Percentiles rank a stretch among this genome's conserved stretches.
Evolutionary conservation across 1,140 invertebrate species (phyloP).

Genomic region (Parasteatoda tepidariorum): DNA sequence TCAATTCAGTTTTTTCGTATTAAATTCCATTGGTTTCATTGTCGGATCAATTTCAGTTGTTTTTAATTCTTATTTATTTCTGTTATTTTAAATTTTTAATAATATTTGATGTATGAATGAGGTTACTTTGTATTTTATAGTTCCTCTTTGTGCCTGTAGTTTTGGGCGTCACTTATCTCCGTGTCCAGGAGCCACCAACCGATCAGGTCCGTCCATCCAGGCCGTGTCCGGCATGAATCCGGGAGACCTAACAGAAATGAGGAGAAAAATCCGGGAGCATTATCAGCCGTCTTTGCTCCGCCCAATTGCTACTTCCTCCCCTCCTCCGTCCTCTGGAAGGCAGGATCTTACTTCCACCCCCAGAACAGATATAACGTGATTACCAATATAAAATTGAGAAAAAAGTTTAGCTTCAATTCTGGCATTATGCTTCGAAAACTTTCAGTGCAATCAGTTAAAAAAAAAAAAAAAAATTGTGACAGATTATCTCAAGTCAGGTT

Average conservation of each 20-base stretch:
- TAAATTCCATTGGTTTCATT: no score
- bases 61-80: no score
- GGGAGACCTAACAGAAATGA: slow-evolving; percentile 5
- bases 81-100: no score
- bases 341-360: background rate
- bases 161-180: slow-evolving; percentile 41
- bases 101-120: background rate
- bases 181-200: slow-evolving; percentile 11
- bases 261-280: slow-evolving; percentile 13
- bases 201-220: background rate
- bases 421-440: no score
- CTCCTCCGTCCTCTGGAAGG: background rate
- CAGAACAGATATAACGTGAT: background rate
- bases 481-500: no score
- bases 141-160: slow-evolving; percentile 52
- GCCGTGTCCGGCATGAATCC: background rate
- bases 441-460: no score
- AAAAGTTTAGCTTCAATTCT: no score
- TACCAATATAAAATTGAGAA: no score
- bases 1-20: no score
- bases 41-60: no score
- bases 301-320: slow-evolving; percentile 21
- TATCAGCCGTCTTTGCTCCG: slow-evolving; percentile 26
- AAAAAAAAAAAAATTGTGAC: no score
- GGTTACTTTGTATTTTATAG: background rate